Conservation (phyloP, 2,113 vertebrate genomes). For the Psophia crepitans region DNA sequence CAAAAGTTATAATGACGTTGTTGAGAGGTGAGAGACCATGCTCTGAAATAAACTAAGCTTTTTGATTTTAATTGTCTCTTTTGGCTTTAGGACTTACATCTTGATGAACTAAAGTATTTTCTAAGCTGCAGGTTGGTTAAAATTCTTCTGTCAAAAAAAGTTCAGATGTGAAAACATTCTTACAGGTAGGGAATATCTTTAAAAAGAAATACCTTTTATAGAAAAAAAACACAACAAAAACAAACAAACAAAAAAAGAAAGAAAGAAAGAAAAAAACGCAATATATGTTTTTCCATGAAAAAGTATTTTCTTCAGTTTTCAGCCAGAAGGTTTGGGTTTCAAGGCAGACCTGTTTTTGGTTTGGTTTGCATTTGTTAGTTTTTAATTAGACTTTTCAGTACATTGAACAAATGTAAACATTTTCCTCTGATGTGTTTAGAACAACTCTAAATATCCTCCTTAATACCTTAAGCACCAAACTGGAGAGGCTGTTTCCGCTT, state of each 20-base stretch:
- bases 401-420: background rate
- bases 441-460: background rate
- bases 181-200: background rate
- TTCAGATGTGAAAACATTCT: background rate
- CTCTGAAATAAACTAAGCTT: background rate
- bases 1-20: background rate
- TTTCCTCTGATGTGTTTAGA: background rate
- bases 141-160: background rate
- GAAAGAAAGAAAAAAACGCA: background rate
- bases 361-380: background rate
- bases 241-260: too few species aligned
- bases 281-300: background rate
- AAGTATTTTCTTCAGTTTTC: background rate
- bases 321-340: background rate
- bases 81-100: background rate
- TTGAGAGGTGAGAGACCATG: background rate
- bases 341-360: accelerated
- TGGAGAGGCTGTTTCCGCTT: background rate
- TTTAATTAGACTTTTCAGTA: background rate
- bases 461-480: background rate
- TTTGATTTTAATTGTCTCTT: background rate
- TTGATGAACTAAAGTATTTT: background rate
- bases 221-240: too few species aligned
- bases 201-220: background rate
- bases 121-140: background rate